Evolutionary conservation across 2,888 invertebrate species (phyloP).

Genomic region (Microplitis deprimator): DNA sequence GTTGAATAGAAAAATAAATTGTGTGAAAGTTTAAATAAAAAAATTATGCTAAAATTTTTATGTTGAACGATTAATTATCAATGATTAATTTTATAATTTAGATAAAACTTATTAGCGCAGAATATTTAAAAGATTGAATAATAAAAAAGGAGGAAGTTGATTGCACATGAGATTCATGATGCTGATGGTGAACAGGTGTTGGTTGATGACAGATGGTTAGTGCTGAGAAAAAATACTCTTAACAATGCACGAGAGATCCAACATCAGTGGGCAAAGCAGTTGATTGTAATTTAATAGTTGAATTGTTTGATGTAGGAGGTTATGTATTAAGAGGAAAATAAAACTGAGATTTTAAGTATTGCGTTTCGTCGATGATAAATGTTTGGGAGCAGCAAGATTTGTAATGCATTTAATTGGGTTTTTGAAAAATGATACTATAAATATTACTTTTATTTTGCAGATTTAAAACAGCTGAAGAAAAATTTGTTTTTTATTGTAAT

Average conservation of each 20-base stretch:
- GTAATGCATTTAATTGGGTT: no score
- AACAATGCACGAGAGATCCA: neutral
- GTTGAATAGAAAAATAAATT: neutral
- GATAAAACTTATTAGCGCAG: neutral
- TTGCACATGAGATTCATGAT: neutral
- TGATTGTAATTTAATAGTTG: constrained; percentile 29
- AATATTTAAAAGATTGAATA: neutral
- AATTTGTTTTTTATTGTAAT: no score
- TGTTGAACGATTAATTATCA: neutral
- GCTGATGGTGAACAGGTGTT: constrained; percentile 31
- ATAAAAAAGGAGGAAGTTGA: neutral
- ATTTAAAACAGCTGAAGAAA: no score
- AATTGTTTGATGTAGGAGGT: neutral
- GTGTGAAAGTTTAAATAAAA: neutral
- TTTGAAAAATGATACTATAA: no score
- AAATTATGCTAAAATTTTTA: neutral
- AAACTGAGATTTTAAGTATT: constrained; percentile 11
- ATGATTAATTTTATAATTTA: neutral
- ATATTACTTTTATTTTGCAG: no score
- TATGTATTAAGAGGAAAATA: constrained; percentile 3
- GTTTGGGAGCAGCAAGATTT: no score
- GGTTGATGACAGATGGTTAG: constrained; percentile 35
- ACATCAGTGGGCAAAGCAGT: constrained; percentile 9
- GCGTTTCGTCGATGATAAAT: constrained; percentile 23
- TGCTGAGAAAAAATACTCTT: constrained; percentile 28